Conservation (phyloP, 2,113 vertebrate genomes). For the Hyperopisus bebe region DNA sequence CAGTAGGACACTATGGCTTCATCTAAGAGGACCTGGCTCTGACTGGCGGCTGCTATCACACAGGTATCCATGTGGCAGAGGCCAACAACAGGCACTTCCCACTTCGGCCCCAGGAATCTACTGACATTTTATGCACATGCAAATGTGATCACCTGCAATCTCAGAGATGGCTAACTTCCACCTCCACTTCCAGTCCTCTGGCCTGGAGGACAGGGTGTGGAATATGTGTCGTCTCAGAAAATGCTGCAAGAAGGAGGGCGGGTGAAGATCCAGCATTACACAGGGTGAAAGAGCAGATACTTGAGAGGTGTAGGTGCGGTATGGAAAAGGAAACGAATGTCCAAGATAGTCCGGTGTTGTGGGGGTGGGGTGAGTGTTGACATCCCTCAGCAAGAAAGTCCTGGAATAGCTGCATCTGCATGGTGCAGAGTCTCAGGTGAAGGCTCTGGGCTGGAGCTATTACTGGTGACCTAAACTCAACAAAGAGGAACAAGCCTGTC, state of each 20-base stretch:
- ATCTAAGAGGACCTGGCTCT: neutral
- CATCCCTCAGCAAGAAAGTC: neutral
- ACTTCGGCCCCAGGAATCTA: neutral
- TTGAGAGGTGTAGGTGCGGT: neutral
- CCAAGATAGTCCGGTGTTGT: neutral
- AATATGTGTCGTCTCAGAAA: neutral
- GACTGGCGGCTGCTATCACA: neutral
- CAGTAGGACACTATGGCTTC: neutral
- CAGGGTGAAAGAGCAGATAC: neutral
- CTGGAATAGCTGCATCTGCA: neutral
- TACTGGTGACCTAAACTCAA: slow-evolving; percentile 5
- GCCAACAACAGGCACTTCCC: neutral
- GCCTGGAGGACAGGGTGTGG: neutral
- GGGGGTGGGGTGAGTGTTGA: neutral
- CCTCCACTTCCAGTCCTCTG: neutral
- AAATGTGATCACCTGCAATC: neutral
- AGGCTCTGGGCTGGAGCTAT: neutral
- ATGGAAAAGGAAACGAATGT: neutral
- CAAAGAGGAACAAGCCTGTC: neutral
- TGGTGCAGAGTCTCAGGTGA: neutral
- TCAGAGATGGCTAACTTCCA: neutral
- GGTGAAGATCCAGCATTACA: neutral
- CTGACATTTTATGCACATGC: neutral
- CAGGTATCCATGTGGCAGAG: neutral
- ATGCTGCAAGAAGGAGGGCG: neutral